Percentiles rank a stretch among this genome's conserved stretches.
phyloP scores from a whole-genome alignment of 2,113 vertebrate genomes.

The Pterocles gutturalis region DNA sequence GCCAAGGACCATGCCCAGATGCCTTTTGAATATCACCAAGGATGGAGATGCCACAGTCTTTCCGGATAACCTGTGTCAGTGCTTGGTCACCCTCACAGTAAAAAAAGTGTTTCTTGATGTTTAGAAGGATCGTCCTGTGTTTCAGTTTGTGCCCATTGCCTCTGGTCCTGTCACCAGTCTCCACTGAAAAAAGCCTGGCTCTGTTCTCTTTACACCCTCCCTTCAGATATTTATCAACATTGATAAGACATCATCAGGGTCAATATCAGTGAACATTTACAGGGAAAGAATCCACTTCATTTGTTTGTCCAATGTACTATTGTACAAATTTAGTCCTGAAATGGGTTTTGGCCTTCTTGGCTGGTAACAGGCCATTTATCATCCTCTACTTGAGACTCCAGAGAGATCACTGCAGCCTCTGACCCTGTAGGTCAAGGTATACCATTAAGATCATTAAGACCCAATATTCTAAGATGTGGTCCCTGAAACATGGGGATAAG shows the following conservation, averaged over 20 bases:
- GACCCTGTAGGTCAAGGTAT: not conserved
- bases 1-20: not conserved
- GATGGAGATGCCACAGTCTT: not conserved
- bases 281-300: not conserved
- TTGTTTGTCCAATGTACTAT: not conserved
- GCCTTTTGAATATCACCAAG: not conserved
- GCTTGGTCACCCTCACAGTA: not conserved
- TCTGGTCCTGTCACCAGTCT: not conserved
- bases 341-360: not conserved
- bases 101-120: not conserved
- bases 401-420: not conserved
- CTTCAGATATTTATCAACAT: too few relatives aligned
- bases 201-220: not conserved
- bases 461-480: not conserved
- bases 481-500: not conserved
- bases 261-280: not conserved
- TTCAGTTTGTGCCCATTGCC: not conserved
- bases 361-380: not conserved
- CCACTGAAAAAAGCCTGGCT: not conserved
- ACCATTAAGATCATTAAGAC: not conserved
- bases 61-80: not conserved
- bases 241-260: not conserved
- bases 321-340: not conserved
- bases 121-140: not conserved
- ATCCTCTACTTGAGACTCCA: not conserved